Percentiles rank a stretch among this genome's conserved stretches.
Evolutionary conservation across 2,888 invertebrate species (phyloP).

Genomic region (Polia nebulosa): DNA sequence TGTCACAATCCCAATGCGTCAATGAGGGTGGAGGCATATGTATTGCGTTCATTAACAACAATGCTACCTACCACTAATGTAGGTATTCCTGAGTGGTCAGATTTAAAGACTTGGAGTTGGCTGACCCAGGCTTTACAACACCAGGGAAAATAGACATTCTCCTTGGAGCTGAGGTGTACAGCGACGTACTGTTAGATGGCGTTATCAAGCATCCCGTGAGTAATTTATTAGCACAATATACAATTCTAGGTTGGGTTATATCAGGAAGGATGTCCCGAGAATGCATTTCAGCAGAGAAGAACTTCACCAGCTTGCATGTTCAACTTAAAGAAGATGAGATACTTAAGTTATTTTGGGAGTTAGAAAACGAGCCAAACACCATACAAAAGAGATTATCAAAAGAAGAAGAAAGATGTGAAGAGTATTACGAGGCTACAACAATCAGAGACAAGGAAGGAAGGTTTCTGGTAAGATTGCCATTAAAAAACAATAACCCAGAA

Average conservation of each 20-base stretch:
- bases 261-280: constrained; percentile 16
- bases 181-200: not conserved
- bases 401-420: not conserved
- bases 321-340: not conserved
- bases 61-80: constrained; percentile 14
- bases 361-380: not conserved
- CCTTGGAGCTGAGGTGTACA: constrained; percentile 18
- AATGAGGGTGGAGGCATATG: constrained; percentile 10
- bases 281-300: not conserved
- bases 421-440: too few species aligned
- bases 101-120: not conserved
- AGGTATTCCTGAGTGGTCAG: constrained; percentile 1
- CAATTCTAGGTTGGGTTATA: constrained; percentile 30
- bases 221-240: constrained; percentile 16
- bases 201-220: not conserved
- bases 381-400: constrained; percentile 2
- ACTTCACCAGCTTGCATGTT: constrained; percentile 12
- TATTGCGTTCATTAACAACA: constrained; percentile 22
- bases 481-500: too few species aligned
- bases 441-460: too few species aligned
- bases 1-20: not conserved
- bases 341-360: not conserved
- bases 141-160: constrained; percentile 36
- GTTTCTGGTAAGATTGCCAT: too few species aligned
- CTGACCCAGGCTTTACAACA: constrained; percentile 7